Percentiles rank a stretch among this genome's conserved stretches.
Evolutionary conservation across 2,113 vertebrate species (phyloP).

Genomic region (Ursus arctos): DNA sequence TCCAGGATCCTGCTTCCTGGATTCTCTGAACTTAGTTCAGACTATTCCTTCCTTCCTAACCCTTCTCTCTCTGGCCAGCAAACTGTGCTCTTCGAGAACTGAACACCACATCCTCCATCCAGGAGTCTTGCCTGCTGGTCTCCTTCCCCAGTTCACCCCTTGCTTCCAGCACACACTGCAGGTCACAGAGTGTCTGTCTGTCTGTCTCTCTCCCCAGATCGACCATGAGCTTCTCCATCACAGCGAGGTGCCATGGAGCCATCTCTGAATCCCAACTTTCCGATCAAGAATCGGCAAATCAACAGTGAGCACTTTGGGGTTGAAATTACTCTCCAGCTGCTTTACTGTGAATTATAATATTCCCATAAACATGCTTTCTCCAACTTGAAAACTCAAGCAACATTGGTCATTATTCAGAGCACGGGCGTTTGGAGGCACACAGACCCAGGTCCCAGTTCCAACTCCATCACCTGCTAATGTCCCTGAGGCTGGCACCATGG

Average conservation of each 20-base stretch:
- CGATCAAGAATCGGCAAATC: accelerated
- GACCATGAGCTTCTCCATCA: not conserved
- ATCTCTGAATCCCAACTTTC: not conserved
- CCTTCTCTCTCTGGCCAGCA: not conserved
- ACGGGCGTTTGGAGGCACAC: accelerated
- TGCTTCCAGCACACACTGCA: not conserved
- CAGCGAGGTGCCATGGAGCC: not conserved
- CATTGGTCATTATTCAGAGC: not conserved
- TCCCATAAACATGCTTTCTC: not conserved
- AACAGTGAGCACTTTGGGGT: too few species aligned
- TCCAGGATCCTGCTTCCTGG: not conserved
- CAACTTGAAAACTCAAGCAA: not conserved
- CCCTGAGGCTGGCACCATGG: not conserved
- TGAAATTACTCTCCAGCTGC: not conserved
- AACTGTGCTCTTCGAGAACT: not conserved
- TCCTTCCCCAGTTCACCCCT: not conserved
- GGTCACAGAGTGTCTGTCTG: not conserved
- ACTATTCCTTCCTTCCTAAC: not conserved
- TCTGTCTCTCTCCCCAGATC: not conserved
- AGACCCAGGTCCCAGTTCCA: not conserved
- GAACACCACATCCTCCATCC: not conserved
- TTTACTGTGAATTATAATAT: not conserved
- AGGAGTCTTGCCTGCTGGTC: not conserved
- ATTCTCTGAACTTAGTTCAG: not conserved
- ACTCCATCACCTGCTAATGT: not conserved